Conservation (phyloP, 2,888 invertebrate species). For the Melinaea menophilus region DNA sequence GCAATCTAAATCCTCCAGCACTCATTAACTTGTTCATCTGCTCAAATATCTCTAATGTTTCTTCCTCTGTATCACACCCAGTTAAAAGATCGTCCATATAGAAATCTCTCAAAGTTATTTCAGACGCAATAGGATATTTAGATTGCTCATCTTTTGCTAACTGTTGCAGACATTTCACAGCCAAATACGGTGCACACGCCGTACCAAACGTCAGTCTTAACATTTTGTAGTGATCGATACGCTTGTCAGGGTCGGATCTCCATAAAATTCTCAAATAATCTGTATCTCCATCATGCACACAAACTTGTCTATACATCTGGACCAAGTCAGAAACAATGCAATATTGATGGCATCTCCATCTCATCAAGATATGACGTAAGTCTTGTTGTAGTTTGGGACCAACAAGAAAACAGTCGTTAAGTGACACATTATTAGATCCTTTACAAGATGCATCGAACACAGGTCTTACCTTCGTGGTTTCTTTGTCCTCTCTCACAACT, state of each 20-base stretch:
- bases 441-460: conserved; percentile 29
- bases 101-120: conserved; percentile 9
- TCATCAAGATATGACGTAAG: conserved; percentile 27
- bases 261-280: too few species aligned
- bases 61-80: conserved; percentile 17
- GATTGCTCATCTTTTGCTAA: conserved; percentile 16
- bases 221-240: too few species aligned
- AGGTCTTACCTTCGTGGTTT: conserved; percentile 30
- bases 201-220: too few species aligned
- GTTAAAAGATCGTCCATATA: conserved; percentile 22
- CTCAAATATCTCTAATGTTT: conserved; percentile 31
- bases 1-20: too few species aligned
- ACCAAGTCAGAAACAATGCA: too few species aligned
- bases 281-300: too few species aligned
- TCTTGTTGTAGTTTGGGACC: conserved; percentile 26
- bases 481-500: conserved; percentile 25
- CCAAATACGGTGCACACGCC: conserved; percentile 26
- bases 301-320: too few species aligned
- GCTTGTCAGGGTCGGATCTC: too few species aligned
- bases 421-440: conserved; percentile 21
- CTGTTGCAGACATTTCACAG: conserved; percentile 30
- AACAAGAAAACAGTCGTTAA: conserved; percentile 24
- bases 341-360: too few species aligned
- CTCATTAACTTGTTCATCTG: conserved; percentile 25
- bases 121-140: conserved; percentile 16